These are phyloP conservation scores for Halcyon senegalensis DNA, from an alignment of 2,113 vertebrate genomes.

Conservation along the genomic window DNA sequence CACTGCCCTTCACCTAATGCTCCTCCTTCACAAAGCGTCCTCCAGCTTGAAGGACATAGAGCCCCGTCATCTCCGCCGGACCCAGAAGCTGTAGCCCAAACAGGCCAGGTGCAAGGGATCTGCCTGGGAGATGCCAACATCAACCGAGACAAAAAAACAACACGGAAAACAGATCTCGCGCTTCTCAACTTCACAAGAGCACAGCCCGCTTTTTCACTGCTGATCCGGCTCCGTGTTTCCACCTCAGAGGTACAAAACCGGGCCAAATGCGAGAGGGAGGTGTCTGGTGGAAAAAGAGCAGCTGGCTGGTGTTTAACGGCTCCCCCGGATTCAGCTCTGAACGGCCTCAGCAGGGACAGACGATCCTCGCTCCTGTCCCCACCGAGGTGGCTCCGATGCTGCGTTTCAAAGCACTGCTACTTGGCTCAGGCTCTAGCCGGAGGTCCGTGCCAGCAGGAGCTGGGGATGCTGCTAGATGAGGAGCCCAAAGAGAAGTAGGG, in stretches of 20 bases:
- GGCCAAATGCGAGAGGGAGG: not conserved
- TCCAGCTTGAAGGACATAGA: not conserved
- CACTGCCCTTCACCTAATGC: not conserved
- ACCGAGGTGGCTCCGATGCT: not conserved
- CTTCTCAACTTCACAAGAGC: not conserved
- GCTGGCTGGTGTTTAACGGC: not conserved
- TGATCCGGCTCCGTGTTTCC: not conserved
- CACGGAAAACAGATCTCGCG: not conserved
- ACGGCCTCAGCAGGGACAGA: not conserved
- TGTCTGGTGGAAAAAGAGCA: accelerated
- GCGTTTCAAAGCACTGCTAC: not conserved
- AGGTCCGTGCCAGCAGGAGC: not conserved
- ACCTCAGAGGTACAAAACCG: not conserved
- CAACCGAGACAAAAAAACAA: not conserved
- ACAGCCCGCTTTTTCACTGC: accelerated
- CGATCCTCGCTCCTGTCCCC: not conserved
- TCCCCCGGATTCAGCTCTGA: not conserved
- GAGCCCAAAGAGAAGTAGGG: not conserved
- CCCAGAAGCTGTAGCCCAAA: not conserved
- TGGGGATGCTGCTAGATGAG: not conserved
- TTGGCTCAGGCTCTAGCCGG: not conserved
- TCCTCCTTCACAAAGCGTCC: not conserved
- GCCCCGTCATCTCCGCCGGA: not conserved
- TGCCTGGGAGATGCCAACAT: not conserved
- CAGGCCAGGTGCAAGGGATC: accelerated